Percentiles rank a stretch among this genome's conserved stretches.
phyloP scores from a whole-genome alignment of 2,113 vertebrate species.

The Thalassarche chlororhynchos region DNA sequence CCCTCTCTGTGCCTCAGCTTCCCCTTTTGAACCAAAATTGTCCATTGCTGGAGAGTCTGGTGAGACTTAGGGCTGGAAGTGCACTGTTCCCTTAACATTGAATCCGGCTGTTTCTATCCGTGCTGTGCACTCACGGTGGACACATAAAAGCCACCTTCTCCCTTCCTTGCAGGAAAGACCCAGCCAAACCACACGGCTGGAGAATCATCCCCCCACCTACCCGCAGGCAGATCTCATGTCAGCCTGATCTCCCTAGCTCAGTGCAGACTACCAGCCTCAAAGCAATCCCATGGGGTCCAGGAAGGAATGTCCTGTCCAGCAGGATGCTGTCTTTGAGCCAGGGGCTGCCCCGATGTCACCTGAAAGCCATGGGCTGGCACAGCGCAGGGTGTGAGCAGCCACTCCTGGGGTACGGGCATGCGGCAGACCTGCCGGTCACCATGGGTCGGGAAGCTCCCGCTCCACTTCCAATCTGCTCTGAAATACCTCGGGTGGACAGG shows the following conservation, averaged over 20 bases:
- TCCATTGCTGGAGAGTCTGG: neutral
- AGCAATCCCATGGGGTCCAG: accelerated
- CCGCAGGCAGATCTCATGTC: neutral
- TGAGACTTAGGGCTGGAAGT: neutral
- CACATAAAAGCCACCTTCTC: neutral
- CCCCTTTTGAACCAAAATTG: neutral
- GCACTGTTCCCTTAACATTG: neutral
- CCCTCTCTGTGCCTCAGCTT: neutral
- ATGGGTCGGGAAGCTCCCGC: accelerated
- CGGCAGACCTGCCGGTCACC: neutral
- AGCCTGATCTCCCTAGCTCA: neutral
- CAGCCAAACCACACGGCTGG: neutral
- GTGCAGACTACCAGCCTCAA: neutral
- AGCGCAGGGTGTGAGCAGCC: neutral
- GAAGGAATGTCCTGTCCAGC: neutral
- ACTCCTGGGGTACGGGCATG: too few species aligned
- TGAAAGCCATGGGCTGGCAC: neutral
- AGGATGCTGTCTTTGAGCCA: neutral
- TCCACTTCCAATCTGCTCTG: neutral
- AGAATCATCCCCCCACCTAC: neutral
- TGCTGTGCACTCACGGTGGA: accelerated
- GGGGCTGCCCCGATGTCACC: neutral
- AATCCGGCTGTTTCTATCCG: neutral
- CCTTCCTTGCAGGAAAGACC: neutral
- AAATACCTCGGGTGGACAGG: accelerated